Evolutionary conservation across 1,140 invertebrate species (phyloP).

Genomic region (Tetramorium parvispinum): DNA sequence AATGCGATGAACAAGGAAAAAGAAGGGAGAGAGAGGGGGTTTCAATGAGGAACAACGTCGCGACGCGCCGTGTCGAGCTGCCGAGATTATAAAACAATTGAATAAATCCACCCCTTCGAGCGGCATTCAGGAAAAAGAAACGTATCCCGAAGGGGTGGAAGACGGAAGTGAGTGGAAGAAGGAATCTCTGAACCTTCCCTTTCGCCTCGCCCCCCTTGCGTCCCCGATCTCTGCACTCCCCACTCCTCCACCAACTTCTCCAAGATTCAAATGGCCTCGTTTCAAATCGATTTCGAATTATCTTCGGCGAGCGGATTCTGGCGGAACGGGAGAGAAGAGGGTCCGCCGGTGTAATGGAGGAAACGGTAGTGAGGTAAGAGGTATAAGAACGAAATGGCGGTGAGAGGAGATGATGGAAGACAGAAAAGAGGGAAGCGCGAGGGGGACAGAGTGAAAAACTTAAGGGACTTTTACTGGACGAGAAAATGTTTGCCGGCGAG

Average conservation of each 20-base stretch:
- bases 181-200: conserved; percentile 52
- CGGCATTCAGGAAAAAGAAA: conserved; percentile 14
- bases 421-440: background rate
- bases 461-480: conserved; percentile 54
- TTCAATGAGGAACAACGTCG: background rate
- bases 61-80: conserved; percentile 49
- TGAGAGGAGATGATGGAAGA: background rate
- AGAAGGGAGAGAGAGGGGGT: background rate
- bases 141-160: background rate
- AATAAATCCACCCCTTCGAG: conserved; percentile 43
- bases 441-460: conserved; percentile 20
- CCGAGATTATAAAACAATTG: conserved; percentile 72
- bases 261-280: conserved; percentile 79
- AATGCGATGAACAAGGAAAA: background rate
- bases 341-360: conserved; percentile 65
- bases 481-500: conserved; percentile 51
- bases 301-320: conserved; percentile 75
- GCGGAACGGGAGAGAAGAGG: conserved; percentile 46
- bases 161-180: conserved; percentile 38
- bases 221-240: background rate
- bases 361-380: conserved; percentile 63
- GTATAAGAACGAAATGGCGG: conserved; percentile 38
- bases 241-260: conserved; percentile 45
- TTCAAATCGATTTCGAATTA: conserved; percentile 81
- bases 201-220: background rate